phyloP scores from a whole-genome alignment of 1,140 invertebrate genomes.

The Lucilia cuprina region DNA sequence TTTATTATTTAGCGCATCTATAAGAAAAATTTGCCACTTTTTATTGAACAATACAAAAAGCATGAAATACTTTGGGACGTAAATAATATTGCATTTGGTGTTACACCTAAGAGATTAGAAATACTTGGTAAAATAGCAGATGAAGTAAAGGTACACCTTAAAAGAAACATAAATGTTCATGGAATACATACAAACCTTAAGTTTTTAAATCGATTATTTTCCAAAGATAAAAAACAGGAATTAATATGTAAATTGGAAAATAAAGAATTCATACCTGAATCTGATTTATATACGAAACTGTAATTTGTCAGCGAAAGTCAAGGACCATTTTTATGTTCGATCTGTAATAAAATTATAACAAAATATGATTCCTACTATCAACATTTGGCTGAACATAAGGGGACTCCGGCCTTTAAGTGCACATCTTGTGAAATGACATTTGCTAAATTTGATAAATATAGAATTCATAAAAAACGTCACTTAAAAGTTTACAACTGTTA shows the following conservation, averaged over 20 bases:
- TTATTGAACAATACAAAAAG: conserved; percentile 14
- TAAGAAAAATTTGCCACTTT: background rate
- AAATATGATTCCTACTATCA: conserved; percentile 48
- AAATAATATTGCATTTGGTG: background rate
- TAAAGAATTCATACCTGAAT: background rate
- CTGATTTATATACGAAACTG: conserved; percentile 37
- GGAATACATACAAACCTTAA: background rate
- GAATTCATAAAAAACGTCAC: conserved; percentile 46
- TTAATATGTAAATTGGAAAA: conserved; percentile 14
- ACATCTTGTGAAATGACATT: conserved; percentile 46
- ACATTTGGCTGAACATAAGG: conserved; percentile 48
- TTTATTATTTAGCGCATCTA: background rate
- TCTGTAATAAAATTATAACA: conserved; percentile 43
- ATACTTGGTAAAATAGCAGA: background rate
- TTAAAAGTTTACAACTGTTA: conserved; percentile 46
- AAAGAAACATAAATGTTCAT: background rate
- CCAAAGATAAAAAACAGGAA: background rate
- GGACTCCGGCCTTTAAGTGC: conserved; percentile 54
- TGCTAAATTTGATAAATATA: conserved; percentile 40
- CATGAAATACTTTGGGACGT: conserved; percentile 7
- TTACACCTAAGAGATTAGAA: background rate
- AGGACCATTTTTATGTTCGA: conserved; percentile 44
- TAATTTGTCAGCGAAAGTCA: conserved; percentile 48
- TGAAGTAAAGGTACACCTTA: background rate
- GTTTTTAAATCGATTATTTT: background rate